phyloP scores from a whole-genome alignment of 2,888 invertebrate species.

The Anthophora plumipes region DNA sequence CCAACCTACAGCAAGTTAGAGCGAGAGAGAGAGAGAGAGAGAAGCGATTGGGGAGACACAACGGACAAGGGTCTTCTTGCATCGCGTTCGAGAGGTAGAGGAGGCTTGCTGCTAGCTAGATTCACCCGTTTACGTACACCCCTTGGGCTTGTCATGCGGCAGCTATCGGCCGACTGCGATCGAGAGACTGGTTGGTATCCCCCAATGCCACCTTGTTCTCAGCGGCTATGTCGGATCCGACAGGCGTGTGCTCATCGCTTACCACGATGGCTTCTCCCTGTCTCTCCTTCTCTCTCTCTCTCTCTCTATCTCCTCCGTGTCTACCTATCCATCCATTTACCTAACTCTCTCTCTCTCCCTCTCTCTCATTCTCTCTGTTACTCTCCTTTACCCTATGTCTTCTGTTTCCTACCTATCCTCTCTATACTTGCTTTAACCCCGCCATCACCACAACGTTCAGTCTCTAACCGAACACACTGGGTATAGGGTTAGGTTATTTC shows the following conservation, averaged over 20 bases:
- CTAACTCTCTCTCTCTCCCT: constrained; percentile 6
- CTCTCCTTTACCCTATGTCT: not conserved
- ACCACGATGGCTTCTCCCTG: constrained; percentile 62
- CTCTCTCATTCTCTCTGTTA: not conserved
- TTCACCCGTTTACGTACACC: constrained; percentile 77
- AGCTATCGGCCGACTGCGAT: constrained; percentile 75
- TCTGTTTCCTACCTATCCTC: constrained; percentile 2
- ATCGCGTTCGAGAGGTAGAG: constrained; percentile 60
- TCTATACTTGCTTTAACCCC: constrained; percentile 34
- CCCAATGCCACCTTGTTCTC: constrained; percentile 74
- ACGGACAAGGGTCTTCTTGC: constrained; percentile 70
- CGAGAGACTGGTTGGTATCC: constrained; percentile 74
- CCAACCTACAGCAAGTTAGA: constrained; percentile 25
- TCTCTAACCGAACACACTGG: no score
- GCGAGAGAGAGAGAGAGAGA: constrained; percentile 32
- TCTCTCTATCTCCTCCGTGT: constrained; percentile 21
- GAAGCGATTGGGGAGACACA: constrained; percentile 42
- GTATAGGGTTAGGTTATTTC: constrained; percentile 69
- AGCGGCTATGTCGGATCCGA: constrained; percentile 72
- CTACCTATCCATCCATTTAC: constrained; percentile 40
- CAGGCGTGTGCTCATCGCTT: constrained; percentile 71
- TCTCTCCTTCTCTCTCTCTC: constrained; percentile 38
- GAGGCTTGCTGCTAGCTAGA: constrained; percentile 69
- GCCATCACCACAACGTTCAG: constrained; percentile 38
- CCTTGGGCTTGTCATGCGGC: constrained; percentile 77